phyloP scores from a whole-genome alignment of 2,888 invertebrate genomes.

The Eurytoma adleriae region DNA sequence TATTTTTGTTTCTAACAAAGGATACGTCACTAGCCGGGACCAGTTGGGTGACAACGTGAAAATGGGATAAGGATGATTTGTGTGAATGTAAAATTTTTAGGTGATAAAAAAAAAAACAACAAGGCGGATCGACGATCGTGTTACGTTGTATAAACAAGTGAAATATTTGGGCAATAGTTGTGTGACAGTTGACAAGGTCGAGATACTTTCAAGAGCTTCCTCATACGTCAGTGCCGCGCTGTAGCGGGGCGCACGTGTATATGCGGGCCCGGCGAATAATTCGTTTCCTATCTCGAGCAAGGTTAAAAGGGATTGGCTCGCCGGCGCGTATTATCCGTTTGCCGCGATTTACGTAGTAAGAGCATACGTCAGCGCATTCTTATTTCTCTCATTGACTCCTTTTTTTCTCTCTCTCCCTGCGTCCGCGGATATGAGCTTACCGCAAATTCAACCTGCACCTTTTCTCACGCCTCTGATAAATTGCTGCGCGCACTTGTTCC shows the following conservation, averaged over 20 bases:
- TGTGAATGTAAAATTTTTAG: not conserved
- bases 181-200: constrained; percentile 24
- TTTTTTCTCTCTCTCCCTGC: no score
- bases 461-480: no score
- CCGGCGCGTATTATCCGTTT: not conserved
- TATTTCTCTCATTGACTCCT: constrained; percentile 2
- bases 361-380: constrained; percentile 31
- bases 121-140: not conserved
- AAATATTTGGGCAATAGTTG: constrained; percentile 25
- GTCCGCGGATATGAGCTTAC: no score
- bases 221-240: constrained; percentile 30
- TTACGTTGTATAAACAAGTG: no score
- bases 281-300: constrained; percentile 62
- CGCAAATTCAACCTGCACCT: no score
- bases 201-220: constrained; percentile 41
- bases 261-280: constrained; percentile 34
- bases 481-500: no score
- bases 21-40: no score
- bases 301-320: constrained; percentile 64
- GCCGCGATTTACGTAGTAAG: not conserved
- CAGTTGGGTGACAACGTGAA: no score
- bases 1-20: no score
- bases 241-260: constrained; percentile 11
- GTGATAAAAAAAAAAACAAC: not conserved
- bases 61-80: no score